phyloP scores from a whole-genome alignment of 2,797 vertebrate genomes.

The Borostomias antarcticus region DNA sequence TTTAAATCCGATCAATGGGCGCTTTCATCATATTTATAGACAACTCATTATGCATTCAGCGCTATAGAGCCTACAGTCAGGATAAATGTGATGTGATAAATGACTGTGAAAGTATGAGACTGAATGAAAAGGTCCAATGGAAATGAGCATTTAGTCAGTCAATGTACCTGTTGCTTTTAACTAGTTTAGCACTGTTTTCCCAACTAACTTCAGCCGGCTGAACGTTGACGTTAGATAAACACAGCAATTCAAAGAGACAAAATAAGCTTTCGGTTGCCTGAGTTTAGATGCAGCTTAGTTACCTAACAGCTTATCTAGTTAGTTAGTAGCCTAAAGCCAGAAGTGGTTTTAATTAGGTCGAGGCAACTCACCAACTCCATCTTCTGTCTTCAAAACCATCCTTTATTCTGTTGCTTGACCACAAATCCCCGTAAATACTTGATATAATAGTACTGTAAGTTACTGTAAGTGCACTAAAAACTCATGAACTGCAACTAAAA shows the following conservation, averaged over 20 bases:
- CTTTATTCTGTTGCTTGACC: constrained; percentile 7
- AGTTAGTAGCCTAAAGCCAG: background rate
- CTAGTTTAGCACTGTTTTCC: too few species aligned
- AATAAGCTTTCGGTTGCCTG: too few species aligned
- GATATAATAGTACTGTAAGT: background rate
- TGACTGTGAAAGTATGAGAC: constrained; percentile 50
- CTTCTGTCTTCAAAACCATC: constrained; percentile 81
- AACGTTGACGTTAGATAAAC: too few species aligned
- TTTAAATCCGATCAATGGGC: constrained; percentile 39
- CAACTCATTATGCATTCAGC: constrained; percentile 24
- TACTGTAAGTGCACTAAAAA: background rate
- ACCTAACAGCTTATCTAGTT: too few species aligned
- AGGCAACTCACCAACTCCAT: constrained; percentile 76
- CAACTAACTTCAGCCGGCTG: too few species aligned
- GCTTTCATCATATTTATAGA: constrained; percentile 58
- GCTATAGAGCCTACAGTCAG: constrained; percentile 39
- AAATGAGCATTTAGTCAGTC: constrained; percentile 7
- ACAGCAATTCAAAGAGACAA: too few species aligned
- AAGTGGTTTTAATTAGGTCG: constrained; percentile 5
- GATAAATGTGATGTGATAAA: constrained; percentile 43
- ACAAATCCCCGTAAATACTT: background rate
- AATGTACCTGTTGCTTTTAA: background rate
- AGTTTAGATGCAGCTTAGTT: background rate
- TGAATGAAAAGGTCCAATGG: constrained; percentile 20
- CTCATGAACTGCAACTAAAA: too few species aligned